Percentiles rank a stretch among this genome's conserved stretches.
phyloP scores from a whole-genome alignment of 1,140 invertebrate genomes.

The Aphis craccivora region DNA sequence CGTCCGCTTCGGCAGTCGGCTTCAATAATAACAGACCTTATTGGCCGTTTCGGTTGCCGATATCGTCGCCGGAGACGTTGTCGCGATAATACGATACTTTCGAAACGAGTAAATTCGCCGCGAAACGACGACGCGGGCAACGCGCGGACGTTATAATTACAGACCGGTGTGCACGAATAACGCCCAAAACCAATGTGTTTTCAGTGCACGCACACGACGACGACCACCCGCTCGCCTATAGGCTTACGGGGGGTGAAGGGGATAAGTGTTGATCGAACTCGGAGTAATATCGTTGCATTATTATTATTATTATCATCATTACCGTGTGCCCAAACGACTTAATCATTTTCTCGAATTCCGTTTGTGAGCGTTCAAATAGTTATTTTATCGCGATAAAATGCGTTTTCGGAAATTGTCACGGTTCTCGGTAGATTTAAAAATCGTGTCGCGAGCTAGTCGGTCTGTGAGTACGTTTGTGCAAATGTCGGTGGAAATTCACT shows the following conservation, averaged over 20 bases:
- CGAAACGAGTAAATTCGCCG: background rate
- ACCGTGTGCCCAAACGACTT: background rate
- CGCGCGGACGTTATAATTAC: background rate
- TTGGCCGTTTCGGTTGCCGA: background rate
- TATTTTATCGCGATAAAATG: background rate
- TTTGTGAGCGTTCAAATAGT: background rate
- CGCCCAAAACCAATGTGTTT: constrained; percentile 16
- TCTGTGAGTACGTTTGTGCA: background rate
- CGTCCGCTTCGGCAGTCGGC: background rate
- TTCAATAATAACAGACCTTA: constrained; percentile 8
- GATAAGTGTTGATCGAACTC: background rate
- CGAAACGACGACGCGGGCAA: background rate
- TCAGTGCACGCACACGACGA: background rate
- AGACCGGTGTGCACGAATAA: background rate
- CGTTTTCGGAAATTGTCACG: background rate
- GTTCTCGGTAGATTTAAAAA: background rate
- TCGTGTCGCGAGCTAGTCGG: too few species aligned
- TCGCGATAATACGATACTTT: background rate
- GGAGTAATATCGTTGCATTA: background rate
- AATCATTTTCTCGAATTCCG: background rate
- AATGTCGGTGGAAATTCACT: background rate
- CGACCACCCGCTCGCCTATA: background rate
- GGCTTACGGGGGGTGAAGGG: background rate
- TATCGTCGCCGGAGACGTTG: background rate
- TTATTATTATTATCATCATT: background rate